Evolutionary conservation across 2,113 vertebrate species (phyloP).

Genomic region (Pachypanchax playfairii): DNA sequence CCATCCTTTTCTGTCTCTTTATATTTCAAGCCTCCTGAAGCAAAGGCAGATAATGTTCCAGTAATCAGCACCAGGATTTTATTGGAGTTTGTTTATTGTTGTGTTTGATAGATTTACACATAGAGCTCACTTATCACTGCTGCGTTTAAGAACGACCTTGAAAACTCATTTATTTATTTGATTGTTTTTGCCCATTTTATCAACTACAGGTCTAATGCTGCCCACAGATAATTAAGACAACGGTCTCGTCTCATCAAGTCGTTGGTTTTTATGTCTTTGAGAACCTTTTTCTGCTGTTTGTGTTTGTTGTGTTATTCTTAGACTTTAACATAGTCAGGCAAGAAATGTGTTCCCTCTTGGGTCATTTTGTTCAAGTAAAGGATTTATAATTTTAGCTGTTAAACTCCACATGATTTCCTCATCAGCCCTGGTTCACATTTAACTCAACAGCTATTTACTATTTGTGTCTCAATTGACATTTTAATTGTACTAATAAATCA

Average conservation of each 20-base stretch:
- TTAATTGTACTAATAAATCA: conserved; percentile 45
- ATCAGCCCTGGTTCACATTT: conserved; percentile 21
- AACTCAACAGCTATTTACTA: conserved; percentile 31
- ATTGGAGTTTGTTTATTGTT: conserved; percentile 75
- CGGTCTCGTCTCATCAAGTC: conserved; percentile 32
- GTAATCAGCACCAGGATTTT: conserved; percentile 66
- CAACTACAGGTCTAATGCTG: conserved; percentile 71
- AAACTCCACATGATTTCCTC: conserved; percentile 23
- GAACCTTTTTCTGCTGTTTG: no score
- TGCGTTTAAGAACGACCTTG: conserved; percentile 77
- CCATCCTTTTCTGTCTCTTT: conserved; percentile 3
- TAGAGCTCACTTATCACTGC: conserved; percentile 72
- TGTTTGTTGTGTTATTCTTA: conserved; percentile 16
- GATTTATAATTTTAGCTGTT: conserved; percentile 45
- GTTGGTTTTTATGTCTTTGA: conserved; percentile 23
- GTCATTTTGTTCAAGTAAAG: conserved; percentile 42
- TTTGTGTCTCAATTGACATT: conserved; percentile 49
- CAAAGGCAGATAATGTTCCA: conserved; percentile 39
- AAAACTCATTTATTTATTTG: conserved; percentile 82
- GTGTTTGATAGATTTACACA: conserved; percentile 75
- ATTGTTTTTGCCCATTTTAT: conserved; percentile 71
- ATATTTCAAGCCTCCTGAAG: conserved; percentile 17
- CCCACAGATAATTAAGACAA: conserved; percentile 53
- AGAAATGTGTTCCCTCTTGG: conserved; percentile 21
- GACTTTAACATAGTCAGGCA: conserved; percentile 25